Base-by-base conservation (phyloP, 2,888 invertebrate genomes). In the Linnaemya tessellans region DNA sequence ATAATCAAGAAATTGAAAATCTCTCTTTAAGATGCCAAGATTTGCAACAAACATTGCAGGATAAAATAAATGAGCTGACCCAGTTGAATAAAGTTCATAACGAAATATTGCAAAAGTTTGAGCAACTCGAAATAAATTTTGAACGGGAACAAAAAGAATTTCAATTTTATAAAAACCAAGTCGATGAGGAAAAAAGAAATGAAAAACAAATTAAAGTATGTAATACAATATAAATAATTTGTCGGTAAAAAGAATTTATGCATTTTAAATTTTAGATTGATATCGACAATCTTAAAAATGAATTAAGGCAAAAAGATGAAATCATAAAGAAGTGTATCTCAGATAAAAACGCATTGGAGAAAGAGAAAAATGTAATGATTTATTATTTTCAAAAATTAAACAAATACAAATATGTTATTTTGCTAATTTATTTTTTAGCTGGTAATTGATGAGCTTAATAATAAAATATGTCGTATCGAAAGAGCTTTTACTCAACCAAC, bases 401-500 rank as follows among this genome's bases (percentile, higher is more conserved):
- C 46, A 22, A 8, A 4, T 60, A 60, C 38, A 30, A 25, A 18
- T 11, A 18, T 30, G 9, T 15, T 30, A 18, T 54, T 65, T 18
- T 20, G 5, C 5, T 30, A 30, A 9, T 49, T 60, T 43, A 11
- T 1, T 35, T 54, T 75, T 13, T 51, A 87, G 87, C 78, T 74
- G 64, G 62, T 73, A 20, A 88, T 88, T 43, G 84, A 86, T 35
- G 87, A 87, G 49, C 82, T 86, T 18, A 75, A 84, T n/a, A 82
- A 73, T 43, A 87, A 87, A 73, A 88, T 88, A 51, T 56, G 43
- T 13, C 73, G 81, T 38, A 87, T 88, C 11, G 88, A 87, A 75
- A 86, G 64, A 43, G 83, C 86, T 5, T 87, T 87, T 64, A 86
- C 43, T 0, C 87, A 87, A 46, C 87, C 88, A 1, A 43, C 84